phyloP scores from a whole-genome alignment of 2,888 invertebrate species.

The Lasioglossum lativentre region DNA sequence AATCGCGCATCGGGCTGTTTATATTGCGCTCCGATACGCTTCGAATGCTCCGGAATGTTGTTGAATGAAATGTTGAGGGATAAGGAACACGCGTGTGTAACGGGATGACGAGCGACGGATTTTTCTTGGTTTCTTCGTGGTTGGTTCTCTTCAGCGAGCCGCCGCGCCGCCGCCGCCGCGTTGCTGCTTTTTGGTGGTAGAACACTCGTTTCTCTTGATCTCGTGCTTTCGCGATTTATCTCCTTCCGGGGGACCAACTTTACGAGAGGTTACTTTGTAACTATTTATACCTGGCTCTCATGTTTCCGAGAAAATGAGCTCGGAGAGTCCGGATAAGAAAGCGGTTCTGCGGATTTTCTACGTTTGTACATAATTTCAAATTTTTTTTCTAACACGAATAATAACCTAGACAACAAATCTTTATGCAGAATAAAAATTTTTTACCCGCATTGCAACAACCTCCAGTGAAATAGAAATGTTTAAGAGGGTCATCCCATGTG shows the following conservation, averaged over 20 bases:
- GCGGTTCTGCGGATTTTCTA: background rate
- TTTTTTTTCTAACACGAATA: too few relatives aligned
- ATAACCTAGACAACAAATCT: too few relatives aligned
- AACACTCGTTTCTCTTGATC: background rate
- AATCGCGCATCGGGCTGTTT: conserved; percentile 39
- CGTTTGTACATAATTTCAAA: background rate
- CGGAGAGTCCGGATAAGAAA: background rate
- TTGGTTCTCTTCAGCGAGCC: background rate
- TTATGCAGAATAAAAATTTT: too few relatives aligned
- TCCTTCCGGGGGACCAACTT: background rate
- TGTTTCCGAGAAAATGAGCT: background rate
- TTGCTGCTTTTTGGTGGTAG: background rate
- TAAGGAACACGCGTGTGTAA: background rate
- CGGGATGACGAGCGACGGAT: conserved; percentile 8
- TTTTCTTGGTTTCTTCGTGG: background rate
- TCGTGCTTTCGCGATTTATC: background rate
- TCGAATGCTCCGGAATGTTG: background rate
- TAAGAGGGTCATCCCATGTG: too few relatives aligned
- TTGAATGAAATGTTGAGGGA: conserved; percentile 3
- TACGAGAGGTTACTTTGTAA: background rate
- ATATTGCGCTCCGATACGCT: conserved; percentile 11
- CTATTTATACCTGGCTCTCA: background rate
- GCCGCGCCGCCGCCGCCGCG: background rate
- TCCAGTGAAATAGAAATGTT: too few relatives aligned
- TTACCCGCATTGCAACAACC: too few relatives aligned